Evolutionary conservation across 35 echinoderm and acorn worm species (phyloP).

Genomic region (Eucidaris tribuloides): DNA sequence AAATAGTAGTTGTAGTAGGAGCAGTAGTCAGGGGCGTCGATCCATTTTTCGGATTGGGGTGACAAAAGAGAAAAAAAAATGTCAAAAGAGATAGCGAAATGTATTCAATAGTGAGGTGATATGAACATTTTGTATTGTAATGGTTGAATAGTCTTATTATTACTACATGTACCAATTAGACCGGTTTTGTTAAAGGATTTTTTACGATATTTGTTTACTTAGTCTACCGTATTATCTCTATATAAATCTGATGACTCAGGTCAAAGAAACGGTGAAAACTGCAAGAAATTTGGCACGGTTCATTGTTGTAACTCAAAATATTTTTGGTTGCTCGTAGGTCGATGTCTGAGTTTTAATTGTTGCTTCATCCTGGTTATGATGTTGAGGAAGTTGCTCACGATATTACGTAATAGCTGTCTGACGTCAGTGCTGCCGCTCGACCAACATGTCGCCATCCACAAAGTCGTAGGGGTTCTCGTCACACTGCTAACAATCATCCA

Average conservation of each 20-base stretch:
- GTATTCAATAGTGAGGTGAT: too few species aligned
- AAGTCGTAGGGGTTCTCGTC: slow-evolving; percentile 70
- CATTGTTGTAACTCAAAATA: neutral
- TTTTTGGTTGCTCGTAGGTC: slow-evolving; percentile 45
- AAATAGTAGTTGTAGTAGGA: too few species aligned
- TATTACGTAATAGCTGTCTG: slow-evolving; percentile 66
- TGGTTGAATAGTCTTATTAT: neutral
- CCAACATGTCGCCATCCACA: slow-evolving; percentile 83
- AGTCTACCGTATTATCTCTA: neutral
- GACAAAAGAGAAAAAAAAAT: too few species aligned
- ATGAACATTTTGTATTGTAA: too few species aligned
- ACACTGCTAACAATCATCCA: slow-evolving; percentile 48
- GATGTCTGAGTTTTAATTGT: slow-evolving; percentile 78
- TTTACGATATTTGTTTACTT: neutral
- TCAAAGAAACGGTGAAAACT: neutral
- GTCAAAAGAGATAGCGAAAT: too few species aligned
- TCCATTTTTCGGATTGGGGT: too few species aligned
- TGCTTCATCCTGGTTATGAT: slow-evolving; percentile 67
- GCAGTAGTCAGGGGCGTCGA: too few species aligned
- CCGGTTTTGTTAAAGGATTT: neutral
- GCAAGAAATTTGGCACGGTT: neutral
- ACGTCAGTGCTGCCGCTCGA: slow-evolving; percentile 60
- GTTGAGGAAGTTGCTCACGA: slow-evolving; percentile 79
- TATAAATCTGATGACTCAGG: neutral
- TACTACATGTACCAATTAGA: neutral